These are phyloP conservation scores for Drosophila ogumai DNA, from an alignment of 1,140 invertebrate species.

Conservation along the genomic window DNA sequence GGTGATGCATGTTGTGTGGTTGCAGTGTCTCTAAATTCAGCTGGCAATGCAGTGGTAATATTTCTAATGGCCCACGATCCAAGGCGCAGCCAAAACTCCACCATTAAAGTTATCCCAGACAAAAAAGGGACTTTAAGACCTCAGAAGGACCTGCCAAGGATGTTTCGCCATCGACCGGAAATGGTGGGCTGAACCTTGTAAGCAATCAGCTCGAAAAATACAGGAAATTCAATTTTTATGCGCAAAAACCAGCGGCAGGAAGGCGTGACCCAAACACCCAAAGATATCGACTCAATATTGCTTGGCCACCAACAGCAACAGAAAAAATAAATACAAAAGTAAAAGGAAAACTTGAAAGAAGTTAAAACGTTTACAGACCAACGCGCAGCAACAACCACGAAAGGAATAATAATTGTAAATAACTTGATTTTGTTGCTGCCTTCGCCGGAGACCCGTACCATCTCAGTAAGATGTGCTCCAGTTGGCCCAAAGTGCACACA, in stretches of 20 bases:
- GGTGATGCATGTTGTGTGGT: constrained; percentile 36
- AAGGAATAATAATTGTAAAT: constrained; percentile 77
- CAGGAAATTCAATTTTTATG: constrained; percentile 80
- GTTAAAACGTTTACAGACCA: constrained; percentile 72
- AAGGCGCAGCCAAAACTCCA: constrained; percentile 5
- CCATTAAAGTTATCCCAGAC: constrained; percentile 10
- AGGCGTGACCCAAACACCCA: constrained; percentile 45
- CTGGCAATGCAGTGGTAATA: constrained; percentile 61
- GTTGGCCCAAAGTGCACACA: constrained; percentile 54
- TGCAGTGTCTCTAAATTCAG: constrained; percentile 45
- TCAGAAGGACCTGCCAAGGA: constrained; percentile 16
- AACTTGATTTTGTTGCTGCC: constrained; percentile 62
- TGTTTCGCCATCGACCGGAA: constrained; percentile 42
- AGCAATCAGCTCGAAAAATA: constrained; percentile 69
- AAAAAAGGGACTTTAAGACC: constrained; percentile 33
- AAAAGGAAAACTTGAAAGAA: constrained; percentile 58
- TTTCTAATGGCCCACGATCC: constrained; percentile 62
- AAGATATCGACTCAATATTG: constrained; percentile 61
- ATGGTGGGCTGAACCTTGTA: constrained; percentile 55
- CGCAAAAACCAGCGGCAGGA: constrained; percentile 49
- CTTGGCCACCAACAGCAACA: constrained; percentile 18
- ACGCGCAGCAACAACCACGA: constrained; percentile 52
- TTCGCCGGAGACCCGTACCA: constrained; percentile 6
- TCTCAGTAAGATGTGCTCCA: constrained; percentile 41
- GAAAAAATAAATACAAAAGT: constrained; percentile 9